A percentile compares a stretch with the other conserved stretches of the same genome.
phyloP scores from a whole-genome alignment of 2,113 vertebrate species.

The Neogale vison region DNA sequence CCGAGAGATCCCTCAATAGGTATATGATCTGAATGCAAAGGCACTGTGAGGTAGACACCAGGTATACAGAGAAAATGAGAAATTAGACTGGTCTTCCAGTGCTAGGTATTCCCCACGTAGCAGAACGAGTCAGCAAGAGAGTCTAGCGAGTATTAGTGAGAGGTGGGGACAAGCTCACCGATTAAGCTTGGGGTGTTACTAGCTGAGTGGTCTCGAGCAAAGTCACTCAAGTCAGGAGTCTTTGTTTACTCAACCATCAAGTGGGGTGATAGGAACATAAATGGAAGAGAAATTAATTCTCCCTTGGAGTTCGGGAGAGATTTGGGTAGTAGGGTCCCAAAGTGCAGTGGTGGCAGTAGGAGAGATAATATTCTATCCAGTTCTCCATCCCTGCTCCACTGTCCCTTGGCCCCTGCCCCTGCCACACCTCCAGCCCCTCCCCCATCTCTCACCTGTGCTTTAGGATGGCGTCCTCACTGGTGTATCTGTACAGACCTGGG shows the following conservation, averaged over 20 bases:
- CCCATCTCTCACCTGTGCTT: constrained; percentile 89
- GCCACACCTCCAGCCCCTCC: neutral
- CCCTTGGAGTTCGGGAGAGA: neutral
- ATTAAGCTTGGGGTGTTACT: no score
- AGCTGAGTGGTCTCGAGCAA: neutral
- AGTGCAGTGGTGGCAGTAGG: neutral
- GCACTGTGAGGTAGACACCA: neutral
- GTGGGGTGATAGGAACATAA: neutral
- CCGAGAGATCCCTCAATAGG: neutral
- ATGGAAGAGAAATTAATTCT: neutral
- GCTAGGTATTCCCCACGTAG: neutral
- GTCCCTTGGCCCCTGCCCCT: neutral
- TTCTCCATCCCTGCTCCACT: neutral
- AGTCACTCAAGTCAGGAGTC: neutral
- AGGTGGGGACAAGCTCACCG: neutral
- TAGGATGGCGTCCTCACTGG: constrained; percentile 90
- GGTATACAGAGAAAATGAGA: neutral
- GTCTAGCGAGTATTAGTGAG: neutral
- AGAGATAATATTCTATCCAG: neutral
- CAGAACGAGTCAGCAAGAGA: neutral
- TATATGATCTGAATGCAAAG: neutral
- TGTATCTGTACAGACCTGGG: constrained; percentile 88
- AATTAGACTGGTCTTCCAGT: neutral
- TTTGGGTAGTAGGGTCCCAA: neutral
- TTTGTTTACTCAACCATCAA: neutral